phyloP scores from a whole-genome alignment of 2,888 invertebrate species.

The Lochmaea crataegi region DNA sequence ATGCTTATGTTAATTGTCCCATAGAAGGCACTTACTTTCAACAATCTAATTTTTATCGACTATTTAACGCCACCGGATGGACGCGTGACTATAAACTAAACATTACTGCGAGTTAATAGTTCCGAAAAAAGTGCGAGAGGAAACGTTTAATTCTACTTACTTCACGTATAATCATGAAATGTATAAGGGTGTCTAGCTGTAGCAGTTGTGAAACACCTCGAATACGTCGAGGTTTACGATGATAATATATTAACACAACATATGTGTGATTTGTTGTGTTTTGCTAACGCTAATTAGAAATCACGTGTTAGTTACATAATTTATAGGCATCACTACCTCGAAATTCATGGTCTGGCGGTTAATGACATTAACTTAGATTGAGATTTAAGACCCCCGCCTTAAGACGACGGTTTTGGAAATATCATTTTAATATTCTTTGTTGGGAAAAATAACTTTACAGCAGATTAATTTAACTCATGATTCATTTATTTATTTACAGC shows the following conservation, averaged over 20 bases:
- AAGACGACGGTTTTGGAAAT: background rate
- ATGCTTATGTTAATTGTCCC: too few relatives aligned
- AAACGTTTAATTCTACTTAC: background rate
- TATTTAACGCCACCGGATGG: too few relatives aligned
- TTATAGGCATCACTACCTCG: conserved; percentile 9
- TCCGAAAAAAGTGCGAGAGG: background rate
- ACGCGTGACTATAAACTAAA: too few relatives aligned
- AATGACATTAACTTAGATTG: conserved; percentile 6
- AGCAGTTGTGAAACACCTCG: conserved; percentile 43
- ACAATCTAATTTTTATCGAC: too few relatives aligned
- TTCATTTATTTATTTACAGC: too few relatives aligned
- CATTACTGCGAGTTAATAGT: too few relatives aligned
- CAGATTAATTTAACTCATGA: too few relatives aligned
- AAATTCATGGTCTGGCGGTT: conserved; percentile 12
- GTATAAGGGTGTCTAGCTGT: conserved; percentile 37
- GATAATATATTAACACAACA: conserved; percentile 52
- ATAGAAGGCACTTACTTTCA: too few relatives aligned
- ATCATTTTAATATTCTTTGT: background rate
- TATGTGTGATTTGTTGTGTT: conserved; percentile 54
- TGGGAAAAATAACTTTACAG: too few relatives aligned
- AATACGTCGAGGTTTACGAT: conserved; percentile 40
- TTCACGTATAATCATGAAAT: background rate
- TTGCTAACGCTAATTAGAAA: conserved; percentile 32
- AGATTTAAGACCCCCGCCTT: background rate
- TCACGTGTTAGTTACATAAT: conserved; percentile 20